These are phyloP conservation scores for Lepus oiostolus DNA, from an alignment of 2,797 vertebrate genomes.

Conservation along the genomic window DNA sequence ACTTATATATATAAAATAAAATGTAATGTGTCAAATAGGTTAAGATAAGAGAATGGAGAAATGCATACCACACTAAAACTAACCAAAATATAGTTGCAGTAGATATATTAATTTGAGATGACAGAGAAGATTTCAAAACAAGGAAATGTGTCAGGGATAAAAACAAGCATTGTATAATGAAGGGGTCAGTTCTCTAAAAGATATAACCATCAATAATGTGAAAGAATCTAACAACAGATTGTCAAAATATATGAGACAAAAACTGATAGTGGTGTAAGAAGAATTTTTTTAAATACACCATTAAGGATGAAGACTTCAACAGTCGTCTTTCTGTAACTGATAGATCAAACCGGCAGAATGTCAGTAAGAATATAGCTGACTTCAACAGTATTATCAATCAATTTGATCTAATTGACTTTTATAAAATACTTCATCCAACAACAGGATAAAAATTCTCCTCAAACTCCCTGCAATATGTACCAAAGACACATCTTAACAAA, in stretches of 20 bases:
- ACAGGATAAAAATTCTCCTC: not conserved
- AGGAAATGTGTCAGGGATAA: not conserved
- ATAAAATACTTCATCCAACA: not conserved
- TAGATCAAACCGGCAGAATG: not conserved
- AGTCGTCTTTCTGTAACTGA: not conserved
- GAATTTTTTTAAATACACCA: not conserved
- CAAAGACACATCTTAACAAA: not conserved
- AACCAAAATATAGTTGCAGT: not conserved
- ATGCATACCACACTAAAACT: not conserved
- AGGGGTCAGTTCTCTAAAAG: not conserved
- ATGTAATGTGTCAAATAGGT: not conserved
- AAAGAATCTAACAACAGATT: not conserved
- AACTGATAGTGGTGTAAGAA: not conserved
- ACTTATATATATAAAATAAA: not conserved
- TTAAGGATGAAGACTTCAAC: not conserved
- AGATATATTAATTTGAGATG: not conserved
- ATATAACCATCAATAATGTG: not conserved
- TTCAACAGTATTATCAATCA: not conserved
- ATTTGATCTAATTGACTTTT: not conserved
- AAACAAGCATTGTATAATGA: not conserved
- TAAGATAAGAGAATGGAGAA: not conserved
- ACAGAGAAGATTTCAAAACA: not conserved
- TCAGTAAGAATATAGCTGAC: not conserved
- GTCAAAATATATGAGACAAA: not conserved
- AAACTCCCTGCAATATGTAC: not conserved